Evolutionary conservation across 1,140 invertebrate species (phyloP).

Genomic region (Danaus melanippus): DNA sequence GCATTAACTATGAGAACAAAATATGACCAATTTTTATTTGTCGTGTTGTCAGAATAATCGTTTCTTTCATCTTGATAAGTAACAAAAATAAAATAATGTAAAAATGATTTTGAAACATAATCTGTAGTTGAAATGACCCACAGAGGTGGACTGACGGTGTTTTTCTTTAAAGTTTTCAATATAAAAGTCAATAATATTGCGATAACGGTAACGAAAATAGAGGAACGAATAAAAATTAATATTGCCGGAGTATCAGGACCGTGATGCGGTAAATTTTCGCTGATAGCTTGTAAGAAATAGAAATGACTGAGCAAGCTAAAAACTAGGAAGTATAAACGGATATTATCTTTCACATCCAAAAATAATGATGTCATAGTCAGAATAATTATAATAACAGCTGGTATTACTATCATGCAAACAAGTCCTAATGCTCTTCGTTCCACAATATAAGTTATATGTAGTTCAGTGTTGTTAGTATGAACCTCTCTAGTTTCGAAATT

Average conservation of each 20-base stretch:
- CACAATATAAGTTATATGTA: constrained; percentile 21
- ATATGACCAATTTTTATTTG: constrained; percentile 18
- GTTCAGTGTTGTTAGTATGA: constrained; percentile 1
- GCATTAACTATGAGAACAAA: constrained; percentile 29
- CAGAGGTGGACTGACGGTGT: constrained; percentile 6
- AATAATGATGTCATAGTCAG: constrained; percentile 24
- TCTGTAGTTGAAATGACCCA: constrained; percentile 23
- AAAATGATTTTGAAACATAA: constrained; percentile 15
- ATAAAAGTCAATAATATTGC: constrained; percentile 23
- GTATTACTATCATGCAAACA: constrained; percentile 25
- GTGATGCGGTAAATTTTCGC: constrained; percentile 25
- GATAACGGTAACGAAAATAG: constrained; percentile 25
- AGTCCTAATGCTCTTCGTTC: constrained; percentile 30
- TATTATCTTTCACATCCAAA: constrained; percentile 19
- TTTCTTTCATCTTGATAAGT: constrained; percentile 13
- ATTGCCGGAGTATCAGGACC: constrained; percentile 28
- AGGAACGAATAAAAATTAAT: constrained; percentile 26
- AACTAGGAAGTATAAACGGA: constrained; percentile 20
- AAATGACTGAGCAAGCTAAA: constrained; percentile 35
- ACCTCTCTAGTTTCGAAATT: constrained; percentile 20
- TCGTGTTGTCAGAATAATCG: constrained; percentile 5
- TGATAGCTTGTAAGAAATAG: constrained; percentile 22
- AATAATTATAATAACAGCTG: constrained; percentile 22
- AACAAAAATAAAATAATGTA: constrained; percentile 22
- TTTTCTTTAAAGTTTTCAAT: constrained; percentile 21